phyloP scores from a whole-genome alignment of 1,140 invertebrate species.

The Pogonomyrmex californicus region DNA sequence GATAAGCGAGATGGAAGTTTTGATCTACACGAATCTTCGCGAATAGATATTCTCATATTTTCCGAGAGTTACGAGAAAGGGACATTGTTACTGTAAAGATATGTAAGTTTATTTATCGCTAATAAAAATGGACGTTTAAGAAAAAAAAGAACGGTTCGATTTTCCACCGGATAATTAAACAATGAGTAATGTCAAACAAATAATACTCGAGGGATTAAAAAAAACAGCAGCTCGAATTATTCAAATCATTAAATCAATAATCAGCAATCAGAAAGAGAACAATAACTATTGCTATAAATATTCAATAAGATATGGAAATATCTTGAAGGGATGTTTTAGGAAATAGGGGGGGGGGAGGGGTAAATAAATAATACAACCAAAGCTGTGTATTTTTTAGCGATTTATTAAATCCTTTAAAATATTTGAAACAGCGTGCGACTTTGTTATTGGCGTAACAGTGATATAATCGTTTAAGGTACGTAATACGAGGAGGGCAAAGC shows the following conservation, averaged over 20 bases:
- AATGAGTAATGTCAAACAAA: no score
- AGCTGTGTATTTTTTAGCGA: constrained; percentile 69
- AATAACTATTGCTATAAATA: no score
- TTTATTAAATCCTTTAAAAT: constrained; percentile 82
- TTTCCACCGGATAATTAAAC: no score
- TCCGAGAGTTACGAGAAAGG: constrained; percentile 83
- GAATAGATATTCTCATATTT: constrained; percentile 84
- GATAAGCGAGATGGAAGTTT: constrained; percentile 61
- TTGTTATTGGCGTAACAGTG: constrained; percentile 78
- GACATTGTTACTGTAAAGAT: constrained; percentile 87
- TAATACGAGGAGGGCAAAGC: constrained; percentile 73
- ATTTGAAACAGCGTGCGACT: constrained; percentile 80
- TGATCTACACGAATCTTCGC: constrained; percentile 76
- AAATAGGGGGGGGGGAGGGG: background rate
- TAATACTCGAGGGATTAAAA: no score
- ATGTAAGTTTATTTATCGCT: constrained; percentile 88
- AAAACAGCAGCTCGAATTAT: no score
- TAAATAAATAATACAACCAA: background rate
- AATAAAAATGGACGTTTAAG: constrained; percentile 86
- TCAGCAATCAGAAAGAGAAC: no score
- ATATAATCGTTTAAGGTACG: constrained; percentile 76
- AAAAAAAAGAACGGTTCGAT: constrained; percentile 56
- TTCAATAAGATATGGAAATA: background rate
- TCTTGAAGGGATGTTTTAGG: background rate
- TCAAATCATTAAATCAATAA: no score